phyloP scores from a whole-genome alignment of 37 sponge, comb jelly and placozoan species.

The Beroe ovata region DNA sequence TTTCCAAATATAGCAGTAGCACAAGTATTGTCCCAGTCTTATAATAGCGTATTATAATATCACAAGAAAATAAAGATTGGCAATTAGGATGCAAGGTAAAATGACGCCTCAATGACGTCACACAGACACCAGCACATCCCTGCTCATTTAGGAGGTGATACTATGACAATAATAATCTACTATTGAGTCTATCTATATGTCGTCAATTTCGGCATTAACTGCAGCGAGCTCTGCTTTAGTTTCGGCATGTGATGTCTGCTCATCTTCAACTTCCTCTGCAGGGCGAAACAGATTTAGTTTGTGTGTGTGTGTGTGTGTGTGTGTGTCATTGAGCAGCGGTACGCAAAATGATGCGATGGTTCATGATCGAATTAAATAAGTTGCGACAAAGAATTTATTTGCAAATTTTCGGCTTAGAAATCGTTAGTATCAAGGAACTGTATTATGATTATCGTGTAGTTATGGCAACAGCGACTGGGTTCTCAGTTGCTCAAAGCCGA shows the following conservation, averaged over 20 bases:
- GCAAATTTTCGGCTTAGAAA: no score
- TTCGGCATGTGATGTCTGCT: constrained; percentile 14
- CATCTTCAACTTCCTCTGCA: constrained; percentile 44
- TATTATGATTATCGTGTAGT: no score
- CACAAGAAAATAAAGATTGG: not conserved
- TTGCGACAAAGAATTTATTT: no score
- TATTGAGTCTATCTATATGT: constrained; percentile 56
- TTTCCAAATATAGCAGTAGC: not conserved
- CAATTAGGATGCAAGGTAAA: not conserved
- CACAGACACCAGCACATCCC: not conserved
- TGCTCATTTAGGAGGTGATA: not conserved
- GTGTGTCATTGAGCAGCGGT: no score
- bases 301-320: no score
- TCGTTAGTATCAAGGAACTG: no score
- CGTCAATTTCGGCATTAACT: constrained; percentile 58
- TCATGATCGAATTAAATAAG: no score
- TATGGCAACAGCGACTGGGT: no score
- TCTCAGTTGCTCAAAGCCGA: no score
- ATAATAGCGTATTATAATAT: no score
- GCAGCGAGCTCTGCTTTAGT: constrained; percentile 47
- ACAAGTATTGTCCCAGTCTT: not conserved
- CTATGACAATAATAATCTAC: not conserved
- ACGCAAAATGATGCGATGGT: no score
- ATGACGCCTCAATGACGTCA: not conserved
- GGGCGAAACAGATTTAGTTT: not conserved